Conservation (phyloP, 2,113 vertebrate genomes). For the Syngnathus typhle region DNA sequence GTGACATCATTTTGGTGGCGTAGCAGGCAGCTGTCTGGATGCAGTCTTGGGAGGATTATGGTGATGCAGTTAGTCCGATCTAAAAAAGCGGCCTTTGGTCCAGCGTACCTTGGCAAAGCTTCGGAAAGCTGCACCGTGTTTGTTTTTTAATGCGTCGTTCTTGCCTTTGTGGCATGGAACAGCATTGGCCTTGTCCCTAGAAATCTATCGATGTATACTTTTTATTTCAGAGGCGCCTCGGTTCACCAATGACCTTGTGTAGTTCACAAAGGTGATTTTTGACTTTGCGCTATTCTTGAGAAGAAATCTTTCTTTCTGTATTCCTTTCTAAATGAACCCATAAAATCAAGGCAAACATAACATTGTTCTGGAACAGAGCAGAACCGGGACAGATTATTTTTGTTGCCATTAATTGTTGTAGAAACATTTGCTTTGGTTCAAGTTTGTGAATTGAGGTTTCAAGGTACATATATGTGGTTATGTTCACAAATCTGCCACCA, state of each 20-base stretch:
- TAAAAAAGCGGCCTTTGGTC: slow-evolving; percentile 45
- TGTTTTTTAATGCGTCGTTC: slow-evolving; percentile 29
- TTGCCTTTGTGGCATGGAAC: slow-evolving; percentile 9
- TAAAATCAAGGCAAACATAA: no score
- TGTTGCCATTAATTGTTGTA: no score
- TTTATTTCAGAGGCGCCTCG: not conserved
- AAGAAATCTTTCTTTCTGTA: no score
- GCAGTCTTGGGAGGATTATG: slow-evolving; percentile 46
- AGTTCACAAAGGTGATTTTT: not conserved
- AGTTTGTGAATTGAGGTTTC: no score
- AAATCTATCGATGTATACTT: not conserved
- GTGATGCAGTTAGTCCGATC: slow-evolving; percentile 49
- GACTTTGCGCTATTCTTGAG: not conserved
- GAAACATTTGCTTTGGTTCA: no score
- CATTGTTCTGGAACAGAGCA: no score
- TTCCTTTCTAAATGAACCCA: no score
- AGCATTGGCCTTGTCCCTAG: not conserved
- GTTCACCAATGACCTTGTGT: not conserved
- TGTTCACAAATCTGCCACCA: no score
- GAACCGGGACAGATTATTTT: no score
- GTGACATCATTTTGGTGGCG: slow-evolving; percentile 38
- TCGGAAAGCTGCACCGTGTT: slow-evolving; percentile 27
- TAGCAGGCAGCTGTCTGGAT: slow-evolving; percentile 29
- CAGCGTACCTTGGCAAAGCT: slow-evolving; percentile 39
- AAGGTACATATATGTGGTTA: no score